Base-by-base conservation (phyloP, 2,113 vertebrate species). In the Nyctibius bracteatus region DNA sequence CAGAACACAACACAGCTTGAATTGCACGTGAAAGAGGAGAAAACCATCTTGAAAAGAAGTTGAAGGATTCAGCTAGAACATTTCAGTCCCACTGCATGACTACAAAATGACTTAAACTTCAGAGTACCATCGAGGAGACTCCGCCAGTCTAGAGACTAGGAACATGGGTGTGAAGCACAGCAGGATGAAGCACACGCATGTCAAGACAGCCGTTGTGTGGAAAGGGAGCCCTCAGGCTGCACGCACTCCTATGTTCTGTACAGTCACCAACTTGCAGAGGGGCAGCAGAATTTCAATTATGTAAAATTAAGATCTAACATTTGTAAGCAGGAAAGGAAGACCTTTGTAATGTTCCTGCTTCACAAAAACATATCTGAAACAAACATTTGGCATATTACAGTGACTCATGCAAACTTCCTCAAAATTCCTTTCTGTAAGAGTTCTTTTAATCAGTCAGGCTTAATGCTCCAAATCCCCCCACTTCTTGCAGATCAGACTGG, bases 111-210 rank as follows among this genome's bases (percentile, higher is more conserved):
- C 18, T 74, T 55, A 14, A 43, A 65, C 17, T 72, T 73, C 3
- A 33, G 82, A 58, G 62, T 4, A 52, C 7, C 41, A 51, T 2
- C 7, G 17, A 86, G 28, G 71, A 81, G 63, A 41, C 19, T 73
- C 33, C 63, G 49, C 46, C 54, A 30, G 5, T 9, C 43, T 20
- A 5, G 46, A 70, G 37, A 55, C 20, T 2, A 31, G 52, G 24
- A 65, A 41, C 14, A 31, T 8, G 20, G 35, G 41, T 1, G 14
- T 5, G 18, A 54, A 71, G 47, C 24, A 8, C 24, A 59, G 24
- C 65, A 85, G 41, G 55, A 72, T 17, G 18, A 59, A 73, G 25
- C 2, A 37, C 12, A 19, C 0, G 0, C 72, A 86, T 0, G 2
- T 14, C 62, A 37, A 28, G 85, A 5, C 5, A 14, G 19, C 1